Base-by-base conservation (phyloP, 2,113 vertebrate species). In the Uria lomvia region DNA sequence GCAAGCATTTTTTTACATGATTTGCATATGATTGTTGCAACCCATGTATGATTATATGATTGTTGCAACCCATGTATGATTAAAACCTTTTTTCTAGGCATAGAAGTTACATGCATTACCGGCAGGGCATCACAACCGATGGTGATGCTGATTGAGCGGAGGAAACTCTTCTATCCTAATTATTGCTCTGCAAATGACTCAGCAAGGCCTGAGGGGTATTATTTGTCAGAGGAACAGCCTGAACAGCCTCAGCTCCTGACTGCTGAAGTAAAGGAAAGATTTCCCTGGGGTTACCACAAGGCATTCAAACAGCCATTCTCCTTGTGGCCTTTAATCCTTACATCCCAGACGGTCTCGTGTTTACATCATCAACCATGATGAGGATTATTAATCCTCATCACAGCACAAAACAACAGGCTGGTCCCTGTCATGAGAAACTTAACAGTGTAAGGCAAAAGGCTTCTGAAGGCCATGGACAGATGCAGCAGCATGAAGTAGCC, bases 131-230 rank as follows among this genome's bases (percentile, higher is more conserved):
- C 56, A 36, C 43, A 71, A 78, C 40, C 0, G 8, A 65, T 72
- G 60, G 40, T 32, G 40, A 56, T 65, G 68, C 83, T 91, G 78
- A 75, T 2, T 47, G 42, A 75, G 43, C 34, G 8, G 38, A 89
- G 76, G 52, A 94, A 93, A 80, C 24, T 9, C 55, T 86, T 92
- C 80, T 81, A 68, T 87, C 73, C 58, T 81, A 86, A 89, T 91
- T 94, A 82, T 75, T 95, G 34, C 73, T 56, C 68, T 92, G 63
- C 16, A 86, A 86, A 94, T 77, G 75, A 94, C 65, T 92, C 90
- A 95, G 56, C 49, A 74, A 84, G 42, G 76, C 83, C 91, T 78
- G 49, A 88, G 70, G 86, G 75, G 30, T 88, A 70, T 62, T 80
- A 84, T 77, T 84, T 90, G 36, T 94, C 86, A 89, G 68, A 71